phyloP scores from a whole-genome alignment of 2,888 invertebrate genomes.

The Galeruca laticollis region DNA sequence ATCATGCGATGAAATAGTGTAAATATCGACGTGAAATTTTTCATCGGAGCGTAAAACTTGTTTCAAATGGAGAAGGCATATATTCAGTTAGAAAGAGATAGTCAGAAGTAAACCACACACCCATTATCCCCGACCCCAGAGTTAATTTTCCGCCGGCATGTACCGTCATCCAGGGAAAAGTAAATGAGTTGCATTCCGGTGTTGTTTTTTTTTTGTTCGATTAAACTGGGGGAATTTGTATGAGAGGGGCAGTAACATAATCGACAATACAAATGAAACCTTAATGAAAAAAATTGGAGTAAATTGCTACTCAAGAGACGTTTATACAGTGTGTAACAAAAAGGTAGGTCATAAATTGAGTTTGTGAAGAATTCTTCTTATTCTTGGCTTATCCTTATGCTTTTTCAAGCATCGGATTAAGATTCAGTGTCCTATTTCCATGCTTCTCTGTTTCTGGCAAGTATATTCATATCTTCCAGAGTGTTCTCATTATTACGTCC shows the following conservation, averaged over 20 bases:
- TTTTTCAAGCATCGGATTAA: too few species aligned
- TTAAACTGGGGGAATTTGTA: neutral
- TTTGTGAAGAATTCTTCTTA: too few species aligned
- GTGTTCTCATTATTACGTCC: too few species aligned
- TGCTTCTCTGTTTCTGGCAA: too few species aligned
- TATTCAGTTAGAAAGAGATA: constrained; percentile 23
- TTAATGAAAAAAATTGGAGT: neutral
- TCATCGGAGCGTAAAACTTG: constrained; percentile 63
- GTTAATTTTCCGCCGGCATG: constrained; percentile 64
- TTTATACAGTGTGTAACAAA: too few species aligned
- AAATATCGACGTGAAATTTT: constrained; percentile 47
- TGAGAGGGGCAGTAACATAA: neutral
- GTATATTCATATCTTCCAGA: too few species aligned
- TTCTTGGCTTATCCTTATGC: too few species aligned
- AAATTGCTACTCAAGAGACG: too few species aligned
- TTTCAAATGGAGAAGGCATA: constrained; percentile 54
- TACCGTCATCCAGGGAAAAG: constrained; percentile 54
- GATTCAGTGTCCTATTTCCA: too few species aligned
- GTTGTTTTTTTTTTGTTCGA: constrained; percentile 48
- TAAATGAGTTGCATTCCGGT: constrained; percentile 58
- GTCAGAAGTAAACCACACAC: constrained; percentile 31
- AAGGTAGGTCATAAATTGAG: too few species aligned
- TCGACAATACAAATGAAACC: neutral
- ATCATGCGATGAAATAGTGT: constrained; percentile 30
- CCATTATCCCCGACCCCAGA: constrained; percentile 53